Conservation (phyloP, 2,113 vertebrate genomes). For the Zapus hudsonius region DNA sequence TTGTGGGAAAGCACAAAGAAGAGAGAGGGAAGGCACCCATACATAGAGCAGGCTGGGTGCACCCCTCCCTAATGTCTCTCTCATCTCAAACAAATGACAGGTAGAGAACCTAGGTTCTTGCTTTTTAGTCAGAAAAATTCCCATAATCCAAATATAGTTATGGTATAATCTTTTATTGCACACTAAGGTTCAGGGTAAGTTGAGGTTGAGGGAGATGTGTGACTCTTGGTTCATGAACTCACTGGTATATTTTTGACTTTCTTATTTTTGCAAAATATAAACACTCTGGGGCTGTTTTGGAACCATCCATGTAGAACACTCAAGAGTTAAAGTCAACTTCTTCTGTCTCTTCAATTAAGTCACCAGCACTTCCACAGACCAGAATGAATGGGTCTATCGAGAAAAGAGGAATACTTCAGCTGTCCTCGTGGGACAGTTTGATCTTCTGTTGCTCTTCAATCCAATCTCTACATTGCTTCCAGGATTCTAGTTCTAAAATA, state of each 20-base stretch:
- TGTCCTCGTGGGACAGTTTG: neutral
- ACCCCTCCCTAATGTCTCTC: neutral
- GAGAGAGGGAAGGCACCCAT: neutral
- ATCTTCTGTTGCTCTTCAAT: neutral
- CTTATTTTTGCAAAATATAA: constrained; percentile 11
- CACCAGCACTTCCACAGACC: neutral
- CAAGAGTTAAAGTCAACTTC: neutral
- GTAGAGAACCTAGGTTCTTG: neutral
- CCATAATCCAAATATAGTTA: neutral
- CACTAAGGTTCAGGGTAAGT: neutral
- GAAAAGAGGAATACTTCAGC: neutral
- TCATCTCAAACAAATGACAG: neutral
- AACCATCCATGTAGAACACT: neutral
- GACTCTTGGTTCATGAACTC: neutral
- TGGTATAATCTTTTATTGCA: neutral
- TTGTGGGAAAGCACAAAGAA: neutral
- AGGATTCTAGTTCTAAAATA: neutral
- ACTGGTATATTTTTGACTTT: neutral
- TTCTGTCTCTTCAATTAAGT: neutral
- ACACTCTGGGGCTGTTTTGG: neutral
- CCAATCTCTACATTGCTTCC: neutral
- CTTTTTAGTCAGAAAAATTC: neutral
- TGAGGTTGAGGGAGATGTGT: neutral
- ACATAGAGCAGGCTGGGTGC: too few relatives aligned
- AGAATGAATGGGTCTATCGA: neutral